Percentiles rank a stretch among this genome's conserved stretches.
These are phyloP conservation scores for Lasioglossum pauxillum DNA, from an alignment of 2,888 invertebrate species.

Conservation along the genomic window DNA sequence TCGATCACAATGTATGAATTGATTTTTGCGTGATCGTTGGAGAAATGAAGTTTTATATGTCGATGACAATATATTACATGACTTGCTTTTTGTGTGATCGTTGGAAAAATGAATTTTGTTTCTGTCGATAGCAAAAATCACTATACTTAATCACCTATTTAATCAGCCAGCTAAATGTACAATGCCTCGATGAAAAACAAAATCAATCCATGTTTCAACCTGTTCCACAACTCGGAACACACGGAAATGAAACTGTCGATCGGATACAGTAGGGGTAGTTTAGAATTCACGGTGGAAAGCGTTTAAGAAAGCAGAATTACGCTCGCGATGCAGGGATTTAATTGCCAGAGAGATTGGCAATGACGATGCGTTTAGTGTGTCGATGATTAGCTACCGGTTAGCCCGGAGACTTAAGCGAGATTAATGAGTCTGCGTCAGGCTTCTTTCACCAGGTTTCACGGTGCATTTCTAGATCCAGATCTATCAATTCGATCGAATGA, in stretches of 20 bases:
- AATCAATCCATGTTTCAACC: not conserved
- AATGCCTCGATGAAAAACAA: not conserved
- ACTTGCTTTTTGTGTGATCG: too few relatives aligned
- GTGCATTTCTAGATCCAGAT: not conserved
- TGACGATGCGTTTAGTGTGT: not conserved
- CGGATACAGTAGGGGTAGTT: not conserved
- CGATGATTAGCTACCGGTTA: slow-evolving; percentile 20
- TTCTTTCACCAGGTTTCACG: not conserved
- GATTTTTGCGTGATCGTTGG: too few relatives aligned
- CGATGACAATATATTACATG: too few relatives aligned
- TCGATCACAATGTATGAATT: too few relatives aligned
- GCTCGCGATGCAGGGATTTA: not conserved
- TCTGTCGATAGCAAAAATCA: not conserved
- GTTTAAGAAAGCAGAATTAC: not conserved
- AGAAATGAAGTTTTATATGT: too few relatives aligned
- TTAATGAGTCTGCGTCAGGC: not conserved
- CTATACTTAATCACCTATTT: not conserved
- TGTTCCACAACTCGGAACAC: not conserved
- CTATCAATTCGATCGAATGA: slow-evolving; percentile 13
- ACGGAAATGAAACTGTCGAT: not conserved
- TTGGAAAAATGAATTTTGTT: too few relatives aligned
- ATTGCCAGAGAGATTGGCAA: slow-evolving; percentile 9
- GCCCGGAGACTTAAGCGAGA: not conserved
- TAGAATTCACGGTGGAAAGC: not conserved
- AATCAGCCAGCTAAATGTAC: not conserved